Percentiles rank a stretch among this genome's conserved stretches.
Conservation (phyloP, 2,113 vertebrate genomes). For the Xiphias gladius region DNA sequence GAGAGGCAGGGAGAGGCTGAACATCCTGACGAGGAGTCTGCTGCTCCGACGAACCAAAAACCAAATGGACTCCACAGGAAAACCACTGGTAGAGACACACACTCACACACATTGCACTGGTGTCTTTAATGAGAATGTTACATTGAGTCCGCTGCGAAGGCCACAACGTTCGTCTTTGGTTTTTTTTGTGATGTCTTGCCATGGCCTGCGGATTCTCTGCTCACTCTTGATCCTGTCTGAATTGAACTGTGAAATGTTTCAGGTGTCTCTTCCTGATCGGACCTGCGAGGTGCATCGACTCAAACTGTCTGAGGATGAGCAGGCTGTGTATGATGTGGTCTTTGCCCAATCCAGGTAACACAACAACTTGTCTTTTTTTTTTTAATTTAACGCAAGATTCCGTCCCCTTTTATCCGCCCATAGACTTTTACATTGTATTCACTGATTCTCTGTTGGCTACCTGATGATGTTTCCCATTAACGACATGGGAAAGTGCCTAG, state of each 20-base stretch:
- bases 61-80: slow-evolving; percentile 89
- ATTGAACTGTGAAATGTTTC: slow-evolving; percentile 17
- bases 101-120: not conserved
- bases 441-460: not conserved
- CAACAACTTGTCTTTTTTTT: not conserved
- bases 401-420: no score
- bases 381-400: not conserved
- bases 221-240: not conserved
- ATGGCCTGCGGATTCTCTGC: no score
- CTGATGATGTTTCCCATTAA: not conserved
- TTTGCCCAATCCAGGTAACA: slow-evolving; percentile 92
- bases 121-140: no score
- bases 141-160: not conserved
- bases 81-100: slow-evolving; percentile 88
- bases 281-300: slow-evolving; percentile 87
- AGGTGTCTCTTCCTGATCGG: slow-evolving; percentile 91
- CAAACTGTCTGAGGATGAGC: slow-evolving; percentile 90
- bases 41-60: slow-evolving; percentile 92
- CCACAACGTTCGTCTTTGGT: not conserved
- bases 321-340: slow-evolving; percentile 91
- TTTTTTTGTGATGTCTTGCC: no score
- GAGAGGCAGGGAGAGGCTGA: slow-evolving; percentile 91
- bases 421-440: not conserved
- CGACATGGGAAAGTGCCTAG: no score
- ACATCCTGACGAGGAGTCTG: slow-evolving; percentile 91